Evolutionary conservation across 2,888 invertebrate species (phyloP).

Genomic region (Anodontia alba): DNA sequence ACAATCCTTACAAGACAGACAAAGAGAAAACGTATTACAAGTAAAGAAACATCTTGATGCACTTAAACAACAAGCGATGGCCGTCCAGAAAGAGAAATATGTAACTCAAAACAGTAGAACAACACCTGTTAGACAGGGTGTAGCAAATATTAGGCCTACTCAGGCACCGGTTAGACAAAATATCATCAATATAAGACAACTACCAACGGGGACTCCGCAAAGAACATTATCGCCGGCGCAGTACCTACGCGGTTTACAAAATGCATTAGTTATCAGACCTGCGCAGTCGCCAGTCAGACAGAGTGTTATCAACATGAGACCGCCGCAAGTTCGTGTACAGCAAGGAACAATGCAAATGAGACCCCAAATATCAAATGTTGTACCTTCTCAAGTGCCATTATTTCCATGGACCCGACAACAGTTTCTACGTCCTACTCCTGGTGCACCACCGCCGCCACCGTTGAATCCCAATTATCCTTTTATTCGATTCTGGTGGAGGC

Average conservation of each 20-base stretch:
- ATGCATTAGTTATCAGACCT: background rate
- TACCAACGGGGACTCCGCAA: background rate
- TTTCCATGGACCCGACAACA: background rate
- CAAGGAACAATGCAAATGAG: background rate
- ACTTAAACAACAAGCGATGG: background rate
- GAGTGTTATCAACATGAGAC: background rate
- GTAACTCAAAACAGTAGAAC: background rate
- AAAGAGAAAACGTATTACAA: background rate
- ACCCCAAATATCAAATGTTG: background rate
- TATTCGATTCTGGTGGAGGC: conserved; percentile 54
- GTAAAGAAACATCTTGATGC: background rate
- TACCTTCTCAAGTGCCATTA: background rate
- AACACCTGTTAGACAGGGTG: background rate
- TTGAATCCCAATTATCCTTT: conserved; percentile 44
- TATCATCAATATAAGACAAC: background rate
- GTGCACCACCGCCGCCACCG: conserved; percentile 21
- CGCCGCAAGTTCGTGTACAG: background rate
- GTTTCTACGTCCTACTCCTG: background rate
- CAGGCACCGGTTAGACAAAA: background rate
- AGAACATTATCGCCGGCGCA: background rate
- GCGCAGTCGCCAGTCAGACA: background rate
- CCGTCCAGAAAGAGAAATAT: background rate
- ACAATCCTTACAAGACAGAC: background rate
- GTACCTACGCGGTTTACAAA: background rate
- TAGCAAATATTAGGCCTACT: background rate